Conservation (phyloP, 2,113 vertebrate genomes). For the Dipodomys spectabilis region DNA sequence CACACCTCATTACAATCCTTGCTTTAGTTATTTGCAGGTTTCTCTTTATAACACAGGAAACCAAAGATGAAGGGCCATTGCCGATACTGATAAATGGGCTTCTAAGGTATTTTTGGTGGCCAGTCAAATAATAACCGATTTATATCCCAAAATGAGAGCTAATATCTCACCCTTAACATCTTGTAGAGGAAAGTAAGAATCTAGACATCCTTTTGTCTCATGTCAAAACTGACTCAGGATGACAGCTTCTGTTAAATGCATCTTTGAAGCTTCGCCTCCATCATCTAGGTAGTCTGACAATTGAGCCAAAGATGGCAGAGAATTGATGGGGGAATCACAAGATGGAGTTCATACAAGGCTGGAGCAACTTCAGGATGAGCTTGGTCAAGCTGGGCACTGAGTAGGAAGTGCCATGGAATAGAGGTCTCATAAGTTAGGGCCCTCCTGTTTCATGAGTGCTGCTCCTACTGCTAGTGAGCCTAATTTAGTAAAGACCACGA, state of each 20-base stretch:
- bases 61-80: slow-evolving; percentile 70
- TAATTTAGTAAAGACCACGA: too few species aligned
- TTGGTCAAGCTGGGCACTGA: neutral
- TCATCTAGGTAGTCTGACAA: neutral
- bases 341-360: neutral
- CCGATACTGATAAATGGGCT: neutral
- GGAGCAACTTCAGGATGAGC: too few species aligned
- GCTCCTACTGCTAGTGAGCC: neutral
- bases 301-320: neutral
- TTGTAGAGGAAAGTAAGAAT: neutral
- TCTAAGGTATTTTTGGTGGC: neutral
- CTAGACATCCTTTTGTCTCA: neutral
- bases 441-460: neutral
- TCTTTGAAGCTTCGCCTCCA: neutral
- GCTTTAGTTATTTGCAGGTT: slow-evolving; percentile 80
- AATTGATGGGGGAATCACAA: rapidly evolving
- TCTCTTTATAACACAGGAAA: slow-evolving; percentile 87
- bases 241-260: neutral
- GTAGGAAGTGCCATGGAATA: too few species aligned
- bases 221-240: neutral
- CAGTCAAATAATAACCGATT: neutral
- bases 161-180: neutral
- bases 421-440: rapidly evolving
- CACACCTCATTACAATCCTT: slow-evolving; percentile 84
- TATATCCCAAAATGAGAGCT: neutral